These are phyloP conservation scores for Agrypnia vestita DNA, from an alignment of 1,140 invertebrate genomes.

Conservation along the genomic window DNA sequence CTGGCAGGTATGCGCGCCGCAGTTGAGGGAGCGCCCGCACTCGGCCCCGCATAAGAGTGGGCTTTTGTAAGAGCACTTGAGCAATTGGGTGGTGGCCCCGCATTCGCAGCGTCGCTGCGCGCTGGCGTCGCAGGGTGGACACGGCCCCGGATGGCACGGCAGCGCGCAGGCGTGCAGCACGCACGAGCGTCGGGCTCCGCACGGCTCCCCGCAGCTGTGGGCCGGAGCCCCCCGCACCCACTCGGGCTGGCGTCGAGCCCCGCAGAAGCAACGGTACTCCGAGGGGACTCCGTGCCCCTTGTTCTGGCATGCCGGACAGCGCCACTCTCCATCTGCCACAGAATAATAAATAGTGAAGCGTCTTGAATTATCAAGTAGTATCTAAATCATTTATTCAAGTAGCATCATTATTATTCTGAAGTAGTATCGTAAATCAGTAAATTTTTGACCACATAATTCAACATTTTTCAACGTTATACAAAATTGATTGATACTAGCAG, in stretches of 20 bases:
- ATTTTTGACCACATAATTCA: too few species aligned
- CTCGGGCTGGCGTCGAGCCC: slow-evolving; percentile 82
- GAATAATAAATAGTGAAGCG: too few species aligned
- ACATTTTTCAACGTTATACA: too few species aligned
- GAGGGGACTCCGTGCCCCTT: slow-evolving; percentile 78
- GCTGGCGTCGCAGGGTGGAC: slow-evolving; percentile 84
- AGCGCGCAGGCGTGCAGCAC: slow-evolving; percentile 90
- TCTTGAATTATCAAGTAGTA: too few species aligned
- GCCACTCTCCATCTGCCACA: slow-evolving; percentile 83
- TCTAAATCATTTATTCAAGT: too few species aligned
- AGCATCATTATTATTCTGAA: too few species aligned
- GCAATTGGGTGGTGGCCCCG: slow-evolving; percentile 77
- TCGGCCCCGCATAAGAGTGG: slow-evolving; percentile 81
- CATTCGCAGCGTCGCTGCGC: slow-evolving; percentile 82
- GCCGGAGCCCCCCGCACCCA: slow-evolving; percentile 84
- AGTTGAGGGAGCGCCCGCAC: slow-evolving; percentile 83
- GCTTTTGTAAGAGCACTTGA: slow-evolving; percentile 81
- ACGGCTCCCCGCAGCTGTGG: slow-evolving; percentile 92
- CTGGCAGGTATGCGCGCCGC: slow-evolving; percentile 83
- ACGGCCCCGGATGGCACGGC: slow-evolving; percentile 93
- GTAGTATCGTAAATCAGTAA: too few species aligned
- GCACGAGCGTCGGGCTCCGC: slow-evolving; percentile 76
- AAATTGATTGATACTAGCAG: too few species aligned
- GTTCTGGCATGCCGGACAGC: slow-evolving; percentile 94
- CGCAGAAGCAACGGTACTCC: slow-evolving; percentile 89